phyloP scores from a whole-genome alignment of 2,888 invertebrate species.

The Bedellia somnulentella region DNA sequence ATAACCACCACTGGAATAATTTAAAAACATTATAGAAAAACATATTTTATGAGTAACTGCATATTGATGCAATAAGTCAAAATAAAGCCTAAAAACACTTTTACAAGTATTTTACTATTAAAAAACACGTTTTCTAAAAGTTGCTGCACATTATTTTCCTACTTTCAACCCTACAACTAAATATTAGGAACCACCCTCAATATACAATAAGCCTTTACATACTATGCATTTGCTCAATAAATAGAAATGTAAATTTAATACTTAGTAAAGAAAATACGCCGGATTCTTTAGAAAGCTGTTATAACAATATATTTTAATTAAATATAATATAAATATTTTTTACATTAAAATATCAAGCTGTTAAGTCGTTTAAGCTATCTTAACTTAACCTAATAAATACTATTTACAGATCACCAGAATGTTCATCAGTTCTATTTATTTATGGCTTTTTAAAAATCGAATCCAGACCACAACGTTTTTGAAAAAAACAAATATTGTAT shows the following conservation, averaged over 20 bases:
- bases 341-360: slow-evolving; percentile 54
- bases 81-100: too few relatives aligned
- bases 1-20: too few relatives aligned
- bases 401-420: slow-evolving; percentile 60
- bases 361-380: slow-evolving; percentile 49
- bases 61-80: too few relatives aligned
- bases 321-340: slow-evolving; percentile 58
- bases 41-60: too few relatives aligned
- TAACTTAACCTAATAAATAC: slow-evolving; percentile 56
- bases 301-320: slow-evolving; percentile 50
- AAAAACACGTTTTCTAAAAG: too few relatives aligned
- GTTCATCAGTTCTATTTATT: slow-evolving; percentile 15
- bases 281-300: slow-evolving; percentile 21
- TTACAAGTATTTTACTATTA: too few relatives aligned
- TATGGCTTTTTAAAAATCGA: too few relatives aligned
- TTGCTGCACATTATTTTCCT: too few relatives aligned
- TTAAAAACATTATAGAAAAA: too few relatives aligned
- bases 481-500: too few relatives aligned
- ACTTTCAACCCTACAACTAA: slow-evolving; percentile 21
- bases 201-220: slow-evolving; percentile 27
- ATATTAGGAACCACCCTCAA: slow-evolving; percentile 45
- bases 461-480: too few relatives aligned
- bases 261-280: neutral
- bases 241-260: slow-evolving; percentile 10
- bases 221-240: slow-evolving; percentile 20